Conservation (phyloP, 1,140 invertebrate species). For the Palaemon carinicauda region DNA sequence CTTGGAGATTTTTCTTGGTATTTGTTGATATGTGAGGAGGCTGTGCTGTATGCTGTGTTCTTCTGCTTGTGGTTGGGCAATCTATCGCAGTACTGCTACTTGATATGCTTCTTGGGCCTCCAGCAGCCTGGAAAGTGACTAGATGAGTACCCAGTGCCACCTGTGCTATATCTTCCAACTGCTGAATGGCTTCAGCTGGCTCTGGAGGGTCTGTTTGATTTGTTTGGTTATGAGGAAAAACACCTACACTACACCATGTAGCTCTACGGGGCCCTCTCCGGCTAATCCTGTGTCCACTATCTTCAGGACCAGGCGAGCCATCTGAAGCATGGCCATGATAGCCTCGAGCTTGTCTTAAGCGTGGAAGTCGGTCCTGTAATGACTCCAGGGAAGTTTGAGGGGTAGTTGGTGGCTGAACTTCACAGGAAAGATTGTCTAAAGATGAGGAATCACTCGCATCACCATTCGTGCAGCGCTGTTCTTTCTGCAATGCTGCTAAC, state of each 20-base stretch:
- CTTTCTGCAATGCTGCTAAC: slow-evolving; percentile 39
- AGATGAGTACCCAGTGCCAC: slow-evolving; percentile 3
- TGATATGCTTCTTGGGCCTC: neutral
- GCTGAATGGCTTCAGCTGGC: neutral
- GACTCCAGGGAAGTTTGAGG: slow-evolving; percentile 34
- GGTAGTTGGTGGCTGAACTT: slow-evolving; percentile 36
- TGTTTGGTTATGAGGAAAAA: neutral
- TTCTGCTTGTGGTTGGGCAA: neutral
- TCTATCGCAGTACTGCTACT: neutral
- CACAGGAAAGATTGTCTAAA: slow-evolving; percentile 47
- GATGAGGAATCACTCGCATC: slow-evolving; percentile 40
- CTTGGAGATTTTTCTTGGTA: neutral
- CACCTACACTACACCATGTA: slow-evolving; percentile 25
- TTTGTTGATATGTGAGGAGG: neutral
- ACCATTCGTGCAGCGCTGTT: slow-evolving; percentile 24
- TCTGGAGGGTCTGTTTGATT: neutral
- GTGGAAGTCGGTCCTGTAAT: slow-evolving; percentile 16
- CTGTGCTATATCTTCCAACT: neutral
- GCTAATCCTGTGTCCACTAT: neutral
- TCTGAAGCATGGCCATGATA: neutral
- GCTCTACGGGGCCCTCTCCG: slow-evolving; percentile 7
- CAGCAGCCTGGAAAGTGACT: slow-evolving; percentile 18
- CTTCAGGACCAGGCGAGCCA: neutral
- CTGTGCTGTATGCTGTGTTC: neutral
- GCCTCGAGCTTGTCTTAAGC: neutral